These are phyloP conservation scores for Tetragonula carbonaria DNA, from an alignment of 2,888 invertebrate genomes.

Conservation along the genomic window DNA sequence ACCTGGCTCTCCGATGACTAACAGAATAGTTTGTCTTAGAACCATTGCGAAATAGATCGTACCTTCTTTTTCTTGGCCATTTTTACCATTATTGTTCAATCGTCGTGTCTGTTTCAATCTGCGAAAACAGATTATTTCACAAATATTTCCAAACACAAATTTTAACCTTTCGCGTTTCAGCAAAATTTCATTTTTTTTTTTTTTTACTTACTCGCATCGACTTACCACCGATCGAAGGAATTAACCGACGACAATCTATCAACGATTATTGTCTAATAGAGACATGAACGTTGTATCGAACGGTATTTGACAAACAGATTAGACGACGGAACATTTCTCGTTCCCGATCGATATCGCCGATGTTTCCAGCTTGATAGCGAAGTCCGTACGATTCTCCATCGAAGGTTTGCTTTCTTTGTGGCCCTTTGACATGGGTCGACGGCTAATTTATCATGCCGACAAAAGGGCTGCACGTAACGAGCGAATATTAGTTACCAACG, in stretches of 20 bases:
- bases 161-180: background rate
- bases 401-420: slow-evolving; percentile 69
- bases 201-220: background rate
- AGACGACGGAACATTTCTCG: background rate
- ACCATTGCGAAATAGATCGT: no score
- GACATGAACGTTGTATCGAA: background rate
- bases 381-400: slow-evolving; percentile 68
- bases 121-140: background rate
- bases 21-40: background rate
- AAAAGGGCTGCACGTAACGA: slow-evolving; percentile 72
- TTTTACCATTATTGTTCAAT: background rate
- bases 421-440: slow-evolving; percentile 70
- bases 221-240: background rate
- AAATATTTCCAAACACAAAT: background rate
- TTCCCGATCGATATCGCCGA: slow-evolving; percentile 54
- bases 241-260: slow-evolving; percentile 1
- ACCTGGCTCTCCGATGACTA: background rate
- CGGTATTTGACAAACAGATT: slow-evolving; percentile 30
- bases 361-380: slow-evolving; percentile 53
- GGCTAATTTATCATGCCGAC: slow-evolving; percentile 75
- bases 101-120: background rate
- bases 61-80: no score
- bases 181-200: background rate
- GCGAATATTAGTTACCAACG: slow-evolving; percentile 72
- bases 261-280: slow-evolving; percentile 16